These are phyloP conservation scores for Sphyrna mokarran DNA, from an alignment of 2,113 vertebrate genomes.

Conservation along the genomic window DNA sequence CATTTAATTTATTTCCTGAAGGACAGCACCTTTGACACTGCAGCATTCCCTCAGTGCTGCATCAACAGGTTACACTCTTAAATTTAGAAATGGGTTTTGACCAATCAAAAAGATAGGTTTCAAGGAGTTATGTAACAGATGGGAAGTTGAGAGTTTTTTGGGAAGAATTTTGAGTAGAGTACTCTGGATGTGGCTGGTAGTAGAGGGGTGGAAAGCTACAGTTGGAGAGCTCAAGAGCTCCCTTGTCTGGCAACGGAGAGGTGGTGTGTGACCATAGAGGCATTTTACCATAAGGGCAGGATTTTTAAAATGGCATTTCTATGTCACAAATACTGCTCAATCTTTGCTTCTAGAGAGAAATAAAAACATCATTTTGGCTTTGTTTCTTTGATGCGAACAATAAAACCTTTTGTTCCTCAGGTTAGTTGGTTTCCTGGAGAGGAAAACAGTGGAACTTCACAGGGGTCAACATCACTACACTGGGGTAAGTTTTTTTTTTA, in stretches of 20 bases:
- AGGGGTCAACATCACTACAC: constrained; percentile 85
- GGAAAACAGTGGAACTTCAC: constrained; percentile 70
- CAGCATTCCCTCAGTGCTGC: background rate
- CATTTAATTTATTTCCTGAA: background rate
- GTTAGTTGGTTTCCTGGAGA: constrained; percentile 82
- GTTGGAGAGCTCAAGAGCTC: background rate
- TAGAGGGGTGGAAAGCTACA: background rate
- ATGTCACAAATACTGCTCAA: background rate
- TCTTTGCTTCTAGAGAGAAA: background rate
- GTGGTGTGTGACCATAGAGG: too few species aligned
- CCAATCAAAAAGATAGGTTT: background rate
- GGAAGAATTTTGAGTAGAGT: background rate
- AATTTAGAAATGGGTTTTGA: background rate
- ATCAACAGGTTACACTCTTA: background rate
- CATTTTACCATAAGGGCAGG: background rate
- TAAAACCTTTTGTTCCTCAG: constrained; percentile 47
- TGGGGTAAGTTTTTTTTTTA: constrained; percentile 62
- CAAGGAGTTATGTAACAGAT: background rate
- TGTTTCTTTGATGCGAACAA: background rate
- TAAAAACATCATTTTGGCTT: background rate
- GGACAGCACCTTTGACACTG: background rate
- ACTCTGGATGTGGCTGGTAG: background rate
- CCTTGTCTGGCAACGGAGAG: background rate
- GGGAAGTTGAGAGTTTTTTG: background rate
- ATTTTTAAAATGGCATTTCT: background rate